A percentile compares a stretch with the other conserved stretches of the same genome.
Conservation (phyloP, 2,888 invertebrate genomes). For the Cheilosia vernalis region DNA sequence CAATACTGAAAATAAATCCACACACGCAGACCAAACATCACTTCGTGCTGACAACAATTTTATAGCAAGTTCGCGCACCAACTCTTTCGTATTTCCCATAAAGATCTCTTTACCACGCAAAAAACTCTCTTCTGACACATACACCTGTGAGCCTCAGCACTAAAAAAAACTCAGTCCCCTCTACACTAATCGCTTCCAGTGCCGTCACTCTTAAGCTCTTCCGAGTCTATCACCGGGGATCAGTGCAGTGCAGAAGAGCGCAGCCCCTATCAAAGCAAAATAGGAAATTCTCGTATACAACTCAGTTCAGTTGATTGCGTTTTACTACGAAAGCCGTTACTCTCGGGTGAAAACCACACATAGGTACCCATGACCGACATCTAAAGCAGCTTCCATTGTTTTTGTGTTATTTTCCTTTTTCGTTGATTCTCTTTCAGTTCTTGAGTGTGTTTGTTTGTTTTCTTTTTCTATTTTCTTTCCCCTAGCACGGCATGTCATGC, state of each 20-base stretch:
- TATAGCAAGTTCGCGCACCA: conserved; percentile 31
- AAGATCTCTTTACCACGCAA: neutral
- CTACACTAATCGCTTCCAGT: neutral
- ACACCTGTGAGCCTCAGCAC: neutral
- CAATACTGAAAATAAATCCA: too few relatives aligned
- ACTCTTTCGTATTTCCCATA: conserved; percentile 41
- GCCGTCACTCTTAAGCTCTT: neutral
- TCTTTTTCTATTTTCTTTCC: neutral
- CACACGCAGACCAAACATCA: too few relatives aligned
- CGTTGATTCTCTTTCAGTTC: conserved; percentile 37
- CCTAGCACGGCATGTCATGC: conserved; percentile 34
- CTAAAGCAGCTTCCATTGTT: conserved; percentile 30
- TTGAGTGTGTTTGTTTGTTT: neutral
- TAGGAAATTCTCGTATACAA: conserved; percentile 45
- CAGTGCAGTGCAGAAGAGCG: conserved; percentile 10
- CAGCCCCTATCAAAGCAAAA: conserved; percentile 60
- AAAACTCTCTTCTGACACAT: conserved; percentile 7
- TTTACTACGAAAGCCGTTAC: conserved; percentile 72
- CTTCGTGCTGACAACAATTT: neutral
- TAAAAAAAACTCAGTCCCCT: neutral
- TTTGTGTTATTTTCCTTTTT: conserved; percentile 27
- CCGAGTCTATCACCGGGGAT: neutral
- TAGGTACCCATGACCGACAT: conserved; percentile 8
- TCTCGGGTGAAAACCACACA: conserved; percentile 22
- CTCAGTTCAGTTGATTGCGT: conserved; percentile 4